A percentile compares a stretch with the other conserved stretches of the same genome.
These are phyloP conservation scores for Epistrophe eligans DNA, from an alignment of 2,888 invertebrate species.

Conservation along the genomic window DNA sequence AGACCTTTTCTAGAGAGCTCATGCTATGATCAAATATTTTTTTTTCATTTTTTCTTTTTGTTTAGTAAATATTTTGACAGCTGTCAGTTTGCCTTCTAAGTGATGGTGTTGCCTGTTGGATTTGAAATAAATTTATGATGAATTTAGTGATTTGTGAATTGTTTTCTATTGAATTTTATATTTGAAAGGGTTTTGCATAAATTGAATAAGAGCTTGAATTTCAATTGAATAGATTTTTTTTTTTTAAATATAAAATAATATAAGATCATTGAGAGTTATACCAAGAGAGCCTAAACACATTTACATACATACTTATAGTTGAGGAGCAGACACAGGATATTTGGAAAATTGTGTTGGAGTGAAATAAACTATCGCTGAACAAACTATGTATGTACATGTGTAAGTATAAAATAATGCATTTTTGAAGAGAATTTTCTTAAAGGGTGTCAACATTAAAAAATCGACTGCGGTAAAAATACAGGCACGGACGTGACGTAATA, in stretches of 20 bases:
- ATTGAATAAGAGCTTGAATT: background rate
- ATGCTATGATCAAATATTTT: background rate
- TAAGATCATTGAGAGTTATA: background rate
- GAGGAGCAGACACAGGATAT: background rate
- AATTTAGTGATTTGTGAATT: slow-evolving; percentile 41
- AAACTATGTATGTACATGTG: too few species aligned
- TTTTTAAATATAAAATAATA: background rate
- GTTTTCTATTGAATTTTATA: slow-evolving; percentile 11
- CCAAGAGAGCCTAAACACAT: background rate
- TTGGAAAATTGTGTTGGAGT: background rate
- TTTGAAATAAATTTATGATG: slow-evolving; percentile 48
- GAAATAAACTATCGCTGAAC: too few species aligned
- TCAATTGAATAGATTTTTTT: background rate
- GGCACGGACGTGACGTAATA: too few species aligned
- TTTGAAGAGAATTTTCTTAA: too few species aligned
- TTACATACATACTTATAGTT: background rate
- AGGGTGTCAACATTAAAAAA: too few species aligned
- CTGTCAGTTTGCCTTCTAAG: slow-evolving; percentile 86
- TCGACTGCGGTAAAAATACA: too few species aligned
- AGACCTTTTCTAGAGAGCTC: slow-evolving; percentile 16
- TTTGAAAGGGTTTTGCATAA: slow-evolving; percentile 17
- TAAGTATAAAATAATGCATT: too few species aligned
- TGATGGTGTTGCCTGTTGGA: slow-evolving; percentile 49
- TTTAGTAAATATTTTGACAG: slow-evolving; percentile 82
- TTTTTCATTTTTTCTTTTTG: background rate